Percentiles rank a stretch among this genome's conserved stretches.
Evolutionary conservation across 2,113 vertebrate genomes (phyloP).

Genomic region (Chlorocebus sabaeus): DNA sequence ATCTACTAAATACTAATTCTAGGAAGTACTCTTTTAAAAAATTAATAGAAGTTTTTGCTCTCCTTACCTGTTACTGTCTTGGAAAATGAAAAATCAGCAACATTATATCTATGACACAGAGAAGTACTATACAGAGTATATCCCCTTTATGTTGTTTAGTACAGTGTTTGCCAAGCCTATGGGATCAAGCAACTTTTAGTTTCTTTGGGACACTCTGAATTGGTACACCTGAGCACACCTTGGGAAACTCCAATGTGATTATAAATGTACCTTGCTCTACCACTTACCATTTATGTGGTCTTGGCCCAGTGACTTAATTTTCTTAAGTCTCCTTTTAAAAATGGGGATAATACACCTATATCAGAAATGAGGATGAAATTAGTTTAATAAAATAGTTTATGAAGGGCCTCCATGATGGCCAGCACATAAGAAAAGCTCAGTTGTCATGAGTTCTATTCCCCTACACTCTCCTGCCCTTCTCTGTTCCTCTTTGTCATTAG

Average conservation of each 20-base stretch:
- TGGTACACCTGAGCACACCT: neutral
- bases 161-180: neutral
- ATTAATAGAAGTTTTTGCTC: neutral
- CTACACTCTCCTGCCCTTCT: neutral
- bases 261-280: neutral
- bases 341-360: neutral
- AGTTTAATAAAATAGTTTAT: slow-evolving; percentile 6
- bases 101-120: neutral
- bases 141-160: neutral
- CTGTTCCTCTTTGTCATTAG: neutral
- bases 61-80: neutral
- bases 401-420: neutral
- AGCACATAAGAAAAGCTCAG: neutral
- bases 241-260: neutral
- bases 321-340: neutral
- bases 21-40: neutral
- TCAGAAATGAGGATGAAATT: neutral
- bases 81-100: neutral
- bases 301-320: neutral
- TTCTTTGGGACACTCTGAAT: neutral
- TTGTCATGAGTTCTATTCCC: neutral
- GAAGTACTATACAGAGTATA: neutral
- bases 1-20: neutral
- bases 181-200: neutral
- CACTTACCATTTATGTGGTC: neutral